A percentile compares a stretch with the other conserved stretches of the same genome.
phyloP scores from a whole-genome alignment of 1,140 invertebrate genomes.

The Cydia pomonella region DNA sequence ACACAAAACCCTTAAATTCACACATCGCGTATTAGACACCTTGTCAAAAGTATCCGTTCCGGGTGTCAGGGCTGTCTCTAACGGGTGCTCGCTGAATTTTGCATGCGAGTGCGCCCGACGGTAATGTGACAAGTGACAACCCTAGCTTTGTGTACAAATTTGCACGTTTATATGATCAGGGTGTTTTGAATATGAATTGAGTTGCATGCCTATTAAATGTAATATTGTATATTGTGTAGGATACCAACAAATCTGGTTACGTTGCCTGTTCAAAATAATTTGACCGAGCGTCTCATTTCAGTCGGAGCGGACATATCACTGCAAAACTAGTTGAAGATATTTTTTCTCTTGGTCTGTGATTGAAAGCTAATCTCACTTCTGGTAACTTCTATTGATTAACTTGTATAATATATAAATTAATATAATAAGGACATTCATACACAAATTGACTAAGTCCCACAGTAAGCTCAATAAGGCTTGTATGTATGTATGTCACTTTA shows the following conservation, averaged over 20 bases:
- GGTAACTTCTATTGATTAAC: too few relatives aligned
- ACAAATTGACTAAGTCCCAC: too few relatives aligned
- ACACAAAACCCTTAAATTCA: conserved; percentile 9
- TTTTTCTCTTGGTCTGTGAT: too few relatives aligned
- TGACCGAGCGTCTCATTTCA: not conserved
- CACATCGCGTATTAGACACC: conserved; percentile 37
- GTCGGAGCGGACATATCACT: too few relatives aligned
- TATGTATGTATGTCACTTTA: too few relatives aligned
- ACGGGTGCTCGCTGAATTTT: conserved; percentile 53
- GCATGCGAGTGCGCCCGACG: conserved; percentile 57
- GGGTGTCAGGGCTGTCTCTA: conserved; percentile 58
- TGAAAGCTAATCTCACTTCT: too few relatives aligned
- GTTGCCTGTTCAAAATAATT: not conserved
- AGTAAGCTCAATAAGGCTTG: too few relatives aligned
- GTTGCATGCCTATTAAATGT: conserved; percentile 1
- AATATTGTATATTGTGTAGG: not conserved
- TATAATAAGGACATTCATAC: too few relatives aligned
- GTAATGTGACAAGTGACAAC: conserved; percentile 69
- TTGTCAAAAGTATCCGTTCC: conserved; percentile 63
- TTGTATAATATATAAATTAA: too few relatives aligned
- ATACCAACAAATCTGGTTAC: too few relatives aligned
- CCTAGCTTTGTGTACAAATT: conserved; percentile 42
- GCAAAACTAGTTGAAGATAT: too few relatives aligned
- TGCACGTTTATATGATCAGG: conserved; percentile 35
- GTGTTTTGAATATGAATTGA: conserved; percentile 35